phyloP scores from a whole-genome alignment of 2,888 invertebrate genomes.

The Nomada ferruginata region DNA sequence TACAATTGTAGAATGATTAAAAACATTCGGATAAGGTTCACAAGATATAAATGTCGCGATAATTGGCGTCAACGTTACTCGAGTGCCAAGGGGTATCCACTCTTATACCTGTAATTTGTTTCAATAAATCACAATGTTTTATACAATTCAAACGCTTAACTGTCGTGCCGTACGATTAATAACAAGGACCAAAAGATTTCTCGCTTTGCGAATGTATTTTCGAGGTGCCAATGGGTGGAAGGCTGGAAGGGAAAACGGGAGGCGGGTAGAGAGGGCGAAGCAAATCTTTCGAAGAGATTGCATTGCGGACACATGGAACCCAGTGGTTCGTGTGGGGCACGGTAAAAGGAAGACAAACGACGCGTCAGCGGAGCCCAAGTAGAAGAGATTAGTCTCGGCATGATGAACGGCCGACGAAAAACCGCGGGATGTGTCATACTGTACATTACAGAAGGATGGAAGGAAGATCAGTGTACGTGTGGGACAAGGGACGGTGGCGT shows the following conservation, averaged over 20 bases:
- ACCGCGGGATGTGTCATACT: slow-evolving; percentile 69
- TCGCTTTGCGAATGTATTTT: too few relatives aligned
- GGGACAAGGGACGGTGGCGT: slow-evolving; percentile 20
- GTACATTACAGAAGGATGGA: slow-evolving; percentile 60
- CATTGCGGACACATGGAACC: slow-evolving; percentile 20
- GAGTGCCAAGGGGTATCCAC: too few relatives aligned
- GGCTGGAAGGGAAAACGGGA: not conserved
- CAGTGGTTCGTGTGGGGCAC: slow-evolving; percentile 18
- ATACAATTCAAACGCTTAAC: not conserved
- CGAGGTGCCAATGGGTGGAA: too few relatives aligned
- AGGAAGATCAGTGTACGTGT: slow-evolving; percentile 27
- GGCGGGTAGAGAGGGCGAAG: not conserved
- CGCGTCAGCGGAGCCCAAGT: slow-evolving; percentile 70
- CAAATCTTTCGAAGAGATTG: slow-evolving; percentile 32
- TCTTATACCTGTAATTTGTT: not conserved
- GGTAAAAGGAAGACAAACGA: slow-evolving; percentile 72
- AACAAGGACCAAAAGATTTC: not conserved
- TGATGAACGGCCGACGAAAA: slow-evolving; percentile 72
- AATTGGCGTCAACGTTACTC: too few relatives aligned
- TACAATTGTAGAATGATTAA: too few relatives aligned
- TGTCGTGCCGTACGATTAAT: too few relatives aligned
- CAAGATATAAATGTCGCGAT: too few relatives aligned
- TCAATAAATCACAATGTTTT: too few relatives aligned
- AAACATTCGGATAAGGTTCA: too few relatives aligned
- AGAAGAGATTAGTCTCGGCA: slow-evolving; percentile 77